These are phyloP conservation scores for Polia nebulosa DNA, from an alignment of 2,888 invertebrate genomes.

Conservation along the genomic window DNA sequence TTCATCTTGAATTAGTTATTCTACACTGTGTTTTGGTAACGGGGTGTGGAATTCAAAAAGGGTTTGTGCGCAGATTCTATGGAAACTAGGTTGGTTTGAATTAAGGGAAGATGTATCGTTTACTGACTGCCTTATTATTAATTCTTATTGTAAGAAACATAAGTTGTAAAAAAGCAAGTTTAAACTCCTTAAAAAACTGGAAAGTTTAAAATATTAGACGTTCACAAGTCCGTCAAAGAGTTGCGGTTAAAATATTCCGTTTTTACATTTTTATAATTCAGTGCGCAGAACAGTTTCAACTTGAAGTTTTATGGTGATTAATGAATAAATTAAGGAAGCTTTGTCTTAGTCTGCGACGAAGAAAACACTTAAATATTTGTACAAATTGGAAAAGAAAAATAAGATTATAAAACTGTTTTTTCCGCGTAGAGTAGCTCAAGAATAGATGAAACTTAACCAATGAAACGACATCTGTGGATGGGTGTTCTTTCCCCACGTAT, in stretches of 20 bases:
- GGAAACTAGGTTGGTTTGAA: conserved; percentile 12
- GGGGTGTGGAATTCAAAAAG: conserved; percentile 39
- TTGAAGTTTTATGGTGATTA: conserved; percentile 54
- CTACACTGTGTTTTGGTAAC: conserved; percentile 60
- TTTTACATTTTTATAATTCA: conserved; percentile 56
- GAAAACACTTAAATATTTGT: conserved; percentile 37
- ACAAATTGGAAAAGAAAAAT: conserved; percentile 22
- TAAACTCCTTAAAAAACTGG: conserved; percentile 10
- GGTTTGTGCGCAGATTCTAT: conserved; percentile 21
- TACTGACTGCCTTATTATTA: background rate
- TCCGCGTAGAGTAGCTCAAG: background rate
- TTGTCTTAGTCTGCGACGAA: conserved; percentile 17
- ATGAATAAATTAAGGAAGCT: conserved; percentile 57
- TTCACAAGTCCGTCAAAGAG: conserved; percentile 35
- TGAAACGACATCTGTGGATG: background rate
- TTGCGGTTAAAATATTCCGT: conserved; percentile 39
- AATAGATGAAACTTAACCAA: background rate
- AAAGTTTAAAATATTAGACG: conserved; percentile 36
- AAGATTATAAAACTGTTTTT: conserved; percentile 6
- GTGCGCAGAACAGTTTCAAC: conserved; percentile 35
- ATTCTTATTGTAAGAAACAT: background rate
- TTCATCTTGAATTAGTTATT: conserved; percentile 64
- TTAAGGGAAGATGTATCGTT: background rate
- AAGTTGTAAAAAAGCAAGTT: background rate
- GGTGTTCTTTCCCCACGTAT: background rate